Conservation (phyloP, 2,797 vertebrate species). For the Rhadinocentrus ornatus region DNA sequence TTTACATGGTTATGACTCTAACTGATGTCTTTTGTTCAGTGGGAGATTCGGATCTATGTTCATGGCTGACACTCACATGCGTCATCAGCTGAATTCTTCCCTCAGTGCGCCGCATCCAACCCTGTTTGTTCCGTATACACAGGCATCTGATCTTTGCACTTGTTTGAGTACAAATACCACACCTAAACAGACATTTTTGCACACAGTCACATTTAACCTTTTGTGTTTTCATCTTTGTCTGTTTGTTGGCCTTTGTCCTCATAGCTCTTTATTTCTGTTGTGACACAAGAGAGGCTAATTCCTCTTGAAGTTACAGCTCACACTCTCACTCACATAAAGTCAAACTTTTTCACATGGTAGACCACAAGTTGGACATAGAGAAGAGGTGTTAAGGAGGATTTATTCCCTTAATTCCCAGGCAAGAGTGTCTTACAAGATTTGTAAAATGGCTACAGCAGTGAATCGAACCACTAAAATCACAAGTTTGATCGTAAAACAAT, state of each 20-base stretch:
- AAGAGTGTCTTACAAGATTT: no score
- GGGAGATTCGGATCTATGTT: conserved; percentile 6
- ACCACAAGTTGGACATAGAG: not conserved
- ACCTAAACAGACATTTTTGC: conserved; percentile 13
- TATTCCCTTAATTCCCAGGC: no score
- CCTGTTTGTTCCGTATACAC: conserved; percentile 26
- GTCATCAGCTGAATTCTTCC: conserved; percentile 44
- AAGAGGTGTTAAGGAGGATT: not conserved
- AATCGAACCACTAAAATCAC: no score
- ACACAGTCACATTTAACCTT: conserved; percentile 1
- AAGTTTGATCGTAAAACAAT: no score
- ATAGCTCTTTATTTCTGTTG: not conserved
- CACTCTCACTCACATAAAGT: not conserved
- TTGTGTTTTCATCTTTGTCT: not conserved
- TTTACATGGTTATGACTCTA: not conserved
- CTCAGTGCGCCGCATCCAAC: conserved; percentile 49
- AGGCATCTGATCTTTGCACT: not conserved
- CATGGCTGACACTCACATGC: conserved; percentile 17
- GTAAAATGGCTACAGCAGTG: no score
- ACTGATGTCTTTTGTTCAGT: conserved; percentile 11
- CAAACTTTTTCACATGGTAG: not conserved
- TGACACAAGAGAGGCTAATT: not conserved
- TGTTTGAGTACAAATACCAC: conserved; percentile 14
- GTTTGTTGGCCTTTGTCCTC: not conserved
- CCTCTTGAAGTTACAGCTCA: not conserved